phyloP scores from a whole-genome alignment of 35 echinoderm and acorn worm species.

The Anneissia japonica region DNA sequence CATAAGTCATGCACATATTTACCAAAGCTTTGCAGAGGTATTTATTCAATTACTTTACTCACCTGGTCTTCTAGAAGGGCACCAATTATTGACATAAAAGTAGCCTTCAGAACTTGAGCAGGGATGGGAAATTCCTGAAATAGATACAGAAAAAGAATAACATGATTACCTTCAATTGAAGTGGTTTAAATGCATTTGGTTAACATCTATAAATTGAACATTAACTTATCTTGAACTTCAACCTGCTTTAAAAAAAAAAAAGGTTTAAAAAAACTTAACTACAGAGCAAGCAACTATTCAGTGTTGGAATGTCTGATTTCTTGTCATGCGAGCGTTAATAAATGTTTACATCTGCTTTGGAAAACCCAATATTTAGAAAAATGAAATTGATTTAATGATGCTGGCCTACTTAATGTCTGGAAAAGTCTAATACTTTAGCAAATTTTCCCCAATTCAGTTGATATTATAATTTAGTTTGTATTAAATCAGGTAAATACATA shows the following conservation, averaged over 20 bases:
- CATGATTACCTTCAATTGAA: not conserved
- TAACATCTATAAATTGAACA: not conserved
- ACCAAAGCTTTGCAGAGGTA: not conserved
- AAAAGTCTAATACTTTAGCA: no score
- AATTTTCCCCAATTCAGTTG: no score
- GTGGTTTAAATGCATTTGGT: not conserved
- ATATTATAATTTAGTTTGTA: no score
- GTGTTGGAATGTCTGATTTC: not conserved
- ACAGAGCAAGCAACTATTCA: not conserved
- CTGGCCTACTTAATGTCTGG: no score
- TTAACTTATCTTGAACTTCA: not conserved
- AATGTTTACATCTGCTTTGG: no score
- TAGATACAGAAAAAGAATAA: not conserved
- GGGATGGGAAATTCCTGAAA: conserved; percentile 82
- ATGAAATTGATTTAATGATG: no score
- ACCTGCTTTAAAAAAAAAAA: not conserved
- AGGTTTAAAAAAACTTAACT: not conserved
- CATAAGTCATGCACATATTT: not conserved
- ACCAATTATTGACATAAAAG: conserved; percentile 76
- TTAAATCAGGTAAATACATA: no score
- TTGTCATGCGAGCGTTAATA: not conserved
- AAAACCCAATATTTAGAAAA: no score
- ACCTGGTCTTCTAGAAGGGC: conserved; percentile 68
- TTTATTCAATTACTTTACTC: not conserved
- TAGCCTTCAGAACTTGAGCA: conserved; percentile 35